Conservation (phyloP, 2,888 invertebrate species). For the Imbricaverruca yamaguchii region DNA sequence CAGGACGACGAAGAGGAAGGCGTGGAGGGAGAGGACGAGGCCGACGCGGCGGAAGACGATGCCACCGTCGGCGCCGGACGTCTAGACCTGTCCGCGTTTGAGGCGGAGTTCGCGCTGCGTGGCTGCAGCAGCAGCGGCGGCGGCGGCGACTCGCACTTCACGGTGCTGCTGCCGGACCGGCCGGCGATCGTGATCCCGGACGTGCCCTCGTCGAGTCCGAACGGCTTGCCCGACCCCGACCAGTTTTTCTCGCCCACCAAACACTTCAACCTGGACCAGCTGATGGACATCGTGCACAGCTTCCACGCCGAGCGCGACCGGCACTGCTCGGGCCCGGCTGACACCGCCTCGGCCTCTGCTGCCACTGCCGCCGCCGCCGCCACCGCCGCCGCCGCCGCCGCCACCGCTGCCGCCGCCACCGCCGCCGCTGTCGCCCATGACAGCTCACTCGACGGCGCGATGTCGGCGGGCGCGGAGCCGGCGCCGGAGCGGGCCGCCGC, state of each 20-base stretch:
- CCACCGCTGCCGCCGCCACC: constrained; percentile 27
- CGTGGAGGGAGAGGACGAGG: constrained; percentile 28
- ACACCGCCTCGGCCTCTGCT: no score
- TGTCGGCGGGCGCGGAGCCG: not conserved
- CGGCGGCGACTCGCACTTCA: not conserved
- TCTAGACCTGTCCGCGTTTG: constrained; percentile 12
- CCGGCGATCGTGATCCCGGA: not conserved
- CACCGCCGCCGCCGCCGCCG: constrained; percentile 27
- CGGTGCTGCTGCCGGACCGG: not conserved
- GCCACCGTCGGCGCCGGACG: not conserved
- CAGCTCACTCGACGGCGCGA: constrained; percentile 2
- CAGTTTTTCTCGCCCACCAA: constrained; percentile 30
- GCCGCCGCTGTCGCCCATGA: constrained; percentile 28
- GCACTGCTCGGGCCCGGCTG: constrained; percentile 25
- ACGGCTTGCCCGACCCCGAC: constrained; percentile 25
- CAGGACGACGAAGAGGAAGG: constrained; percentile 32
- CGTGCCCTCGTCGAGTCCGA: not conserved
- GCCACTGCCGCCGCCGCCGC: not conserved
- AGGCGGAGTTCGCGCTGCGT: constrained; percentile 18
- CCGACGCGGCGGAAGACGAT: constrained; percentile 34
- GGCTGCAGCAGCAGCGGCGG: not conserved
- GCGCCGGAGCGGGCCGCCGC: constrained; percentile 7
- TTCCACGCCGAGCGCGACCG: constrained; percentile 33
- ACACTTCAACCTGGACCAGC: constrained; percentile 35
- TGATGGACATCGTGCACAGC: constrained; percentile 35